Percentiles rank a stretch among this genome's conserved stretches.
phyloP scores from a whole-genome alignment of 2,113 vertebrate species.

The Cebus imitator region DNA sequence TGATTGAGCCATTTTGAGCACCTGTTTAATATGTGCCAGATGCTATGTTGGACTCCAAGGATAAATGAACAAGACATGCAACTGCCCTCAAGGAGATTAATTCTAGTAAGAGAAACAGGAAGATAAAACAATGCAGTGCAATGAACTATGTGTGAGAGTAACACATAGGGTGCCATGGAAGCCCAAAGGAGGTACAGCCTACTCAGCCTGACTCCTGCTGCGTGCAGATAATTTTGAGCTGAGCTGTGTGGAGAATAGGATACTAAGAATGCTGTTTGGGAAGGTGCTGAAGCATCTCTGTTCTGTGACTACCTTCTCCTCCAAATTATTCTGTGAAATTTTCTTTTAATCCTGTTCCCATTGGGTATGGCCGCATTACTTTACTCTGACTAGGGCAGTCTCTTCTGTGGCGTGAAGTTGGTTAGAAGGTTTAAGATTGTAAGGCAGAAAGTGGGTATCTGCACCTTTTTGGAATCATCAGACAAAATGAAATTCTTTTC shows the following conservation, averaged over 20 bases:
- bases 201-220: background rate
- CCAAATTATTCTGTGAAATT: background rate
- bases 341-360: background rate
- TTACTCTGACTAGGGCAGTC: background rate
- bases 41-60: background rate
- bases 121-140: background rate
- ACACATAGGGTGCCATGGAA: background rate
- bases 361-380: background rate
- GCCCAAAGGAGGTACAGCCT: background rate
- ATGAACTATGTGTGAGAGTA: background rate
- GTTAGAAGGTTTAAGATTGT: constrained; percentile 13
- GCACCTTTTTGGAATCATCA: background rate
- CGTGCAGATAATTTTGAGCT: background rate
- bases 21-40: background rate
- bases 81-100: background rate
- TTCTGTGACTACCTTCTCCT: background rate
- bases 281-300: background rate
- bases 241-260: background rate
- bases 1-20: background rate
- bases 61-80: background rate
- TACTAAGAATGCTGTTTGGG: background rate
- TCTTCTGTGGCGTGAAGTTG: constrained; percentile 1
- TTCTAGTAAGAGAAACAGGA: constrained; percentile 5
- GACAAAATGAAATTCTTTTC: background rate
- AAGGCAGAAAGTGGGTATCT: background rate